phyloP scores from a whole-genome alignment of 2,113 vertebrate genomes.

The Apteryx owenii region DNA sequence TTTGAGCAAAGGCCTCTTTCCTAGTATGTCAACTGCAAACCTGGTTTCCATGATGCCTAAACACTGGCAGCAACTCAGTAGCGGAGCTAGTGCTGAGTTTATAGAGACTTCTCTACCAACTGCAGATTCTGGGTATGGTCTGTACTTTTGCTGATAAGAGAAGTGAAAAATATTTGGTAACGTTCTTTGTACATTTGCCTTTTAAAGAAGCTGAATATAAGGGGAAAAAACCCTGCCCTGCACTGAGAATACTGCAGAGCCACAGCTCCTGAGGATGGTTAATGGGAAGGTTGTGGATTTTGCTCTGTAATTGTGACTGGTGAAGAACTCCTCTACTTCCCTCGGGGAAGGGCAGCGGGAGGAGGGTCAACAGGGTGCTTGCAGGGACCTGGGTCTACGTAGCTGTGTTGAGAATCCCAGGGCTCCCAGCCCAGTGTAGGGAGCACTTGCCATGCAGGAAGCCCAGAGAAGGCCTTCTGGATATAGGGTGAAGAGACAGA shows the following conservation, averaged over 20 bases:
- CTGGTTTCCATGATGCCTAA: not conserved
- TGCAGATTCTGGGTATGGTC: not conserved
- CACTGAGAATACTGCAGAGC: rapidly evolving
- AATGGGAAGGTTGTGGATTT: not conserved
- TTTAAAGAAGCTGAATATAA: not conserved
- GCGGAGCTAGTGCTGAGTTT: not conserved
- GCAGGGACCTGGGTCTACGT: not conserved
- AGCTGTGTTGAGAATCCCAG: not conserved
- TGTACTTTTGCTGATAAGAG: not conserved
- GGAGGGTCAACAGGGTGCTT: not conserved
- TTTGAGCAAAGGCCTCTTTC: not conserved
- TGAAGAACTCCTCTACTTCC: not conserved
- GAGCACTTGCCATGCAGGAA: not conserved
- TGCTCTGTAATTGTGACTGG: not conserved
- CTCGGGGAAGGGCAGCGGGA: not conserved
- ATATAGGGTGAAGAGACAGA: not conserved
- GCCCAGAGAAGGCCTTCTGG: not conserved
- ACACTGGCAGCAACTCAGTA: not conserved
- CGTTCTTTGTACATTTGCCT: not conserved
- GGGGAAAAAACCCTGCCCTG: not conserved
- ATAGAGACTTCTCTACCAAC: not conserved
- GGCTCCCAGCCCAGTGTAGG: not conserved
- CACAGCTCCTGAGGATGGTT: not conserved
- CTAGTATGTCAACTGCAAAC: not conserved
- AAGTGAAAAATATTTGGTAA: not conserved